Evolutionary conservation across 1,140 invertebrate genomes (phyloP).

Genomic region (Batillaria attramentaria): DNA sequence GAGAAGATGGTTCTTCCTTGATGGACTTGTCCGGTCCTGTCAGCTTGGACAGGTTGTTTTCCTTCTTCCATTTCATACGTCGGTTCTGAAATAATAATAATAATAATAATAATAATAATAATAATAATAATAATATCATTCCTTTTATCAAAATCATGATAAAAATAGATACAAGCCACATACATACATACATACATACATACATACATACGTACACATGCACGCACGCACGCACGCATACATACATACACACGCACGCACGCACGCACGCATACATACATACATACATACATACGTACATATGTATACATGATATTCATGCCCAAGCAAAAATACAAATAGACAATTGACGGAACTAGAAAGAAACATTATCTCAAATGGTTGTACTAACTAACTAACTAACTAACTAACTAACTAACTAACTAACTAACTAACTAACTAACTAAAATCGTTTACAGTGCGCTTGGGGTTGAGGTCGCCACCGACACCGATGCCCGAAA

Average conservation of each 20-base stretch:
- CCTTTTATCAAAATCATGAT: neutral
- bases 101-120: neutral
- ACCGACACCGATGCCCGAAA: no score
- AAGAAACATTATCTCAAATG: neutral
- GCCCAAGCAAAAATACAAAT: neutral
- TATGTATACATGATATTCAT: no score
- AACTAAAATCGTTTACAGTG: no score
- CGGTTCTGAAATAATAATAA: conserved; percentile 81
- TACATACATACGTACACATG: neutral
- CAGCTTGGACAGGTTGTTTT: conserved; percentile 63
- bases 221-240: neutral
- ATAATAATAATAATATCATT: neutral
- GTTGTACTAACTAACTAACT: neutral
- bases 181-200: neutral
- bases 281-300: no score
- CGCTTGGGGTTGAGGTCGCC: neutral
- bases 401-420: neutral
- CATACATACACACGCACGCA: neutral
- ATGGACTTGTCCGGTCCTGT: conserved; percentile 46
- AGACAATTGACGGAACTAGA: neutral
- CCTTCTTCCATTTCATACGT: conserved; percentile 99
- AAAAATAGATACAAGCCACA: neutral
- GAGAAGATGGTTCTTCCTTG: conserved; percentile 38
- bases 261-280: neutral
- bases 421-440: neutral